Conservation (phyloP, 2,113 vertebrate species). For the Etia nguti region DNA sequence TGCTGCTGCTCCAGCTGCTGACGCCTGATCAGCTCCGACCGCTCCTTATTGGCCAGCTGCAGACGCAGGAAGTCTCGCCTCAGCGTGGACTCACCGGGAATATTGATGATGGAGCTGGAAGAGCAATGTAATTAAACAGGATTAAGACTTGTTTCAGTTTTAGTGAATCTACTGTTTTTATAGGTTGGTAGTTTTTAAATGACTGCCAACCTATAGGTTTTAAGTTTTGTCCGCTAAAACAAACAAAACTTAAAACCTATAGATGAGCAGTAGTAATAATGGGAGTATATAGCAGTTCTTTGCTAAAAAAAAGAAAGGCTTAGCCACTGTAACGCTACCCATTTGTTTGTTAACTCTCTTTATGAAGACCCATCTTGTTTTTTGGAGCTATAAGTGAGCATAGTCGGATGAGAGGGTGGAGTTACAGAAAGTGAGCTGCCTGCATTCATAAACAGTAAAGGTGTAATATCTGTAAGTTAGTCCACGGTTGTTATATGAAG, state of each 20-base stretch:
- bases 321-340: background rate
- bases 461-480: background rate
- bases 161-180: background rate
- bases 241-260: background rate
- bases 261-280: background rate
- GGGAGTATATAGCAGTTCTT: fast-evolving
- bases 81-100: constrained; percentile 93
- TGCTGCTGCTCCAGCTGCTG: constrained; percentile 98
- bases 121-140: background rate
- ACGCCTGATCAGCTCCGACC: constrained; percentile 89
- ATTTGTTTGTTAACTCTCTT: background rate
- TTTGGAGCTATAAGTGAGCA: background rate
- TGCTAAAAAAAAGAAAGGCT: fast-evolving
- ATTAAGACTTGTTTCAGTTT: background rate
- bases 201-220: no score
- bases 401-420: background rate
- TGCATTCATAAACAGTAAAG: background rate
- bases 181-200: fast-evolving
- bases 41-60: constrained; percentile 96
- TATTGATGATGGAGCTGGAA: constrained; percentile 91
- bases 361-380: fast-evolving
- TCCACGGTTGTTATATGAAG: background rate
- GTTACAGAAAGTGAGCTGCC: background rate
- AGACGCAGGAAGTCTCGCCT: constrained; percentile 93
- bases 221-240: no score